phyloP scores from a whole-genome alignment of 2,797 vertebrate genomes.

The Melanotaenia pygmaea region DNA sequence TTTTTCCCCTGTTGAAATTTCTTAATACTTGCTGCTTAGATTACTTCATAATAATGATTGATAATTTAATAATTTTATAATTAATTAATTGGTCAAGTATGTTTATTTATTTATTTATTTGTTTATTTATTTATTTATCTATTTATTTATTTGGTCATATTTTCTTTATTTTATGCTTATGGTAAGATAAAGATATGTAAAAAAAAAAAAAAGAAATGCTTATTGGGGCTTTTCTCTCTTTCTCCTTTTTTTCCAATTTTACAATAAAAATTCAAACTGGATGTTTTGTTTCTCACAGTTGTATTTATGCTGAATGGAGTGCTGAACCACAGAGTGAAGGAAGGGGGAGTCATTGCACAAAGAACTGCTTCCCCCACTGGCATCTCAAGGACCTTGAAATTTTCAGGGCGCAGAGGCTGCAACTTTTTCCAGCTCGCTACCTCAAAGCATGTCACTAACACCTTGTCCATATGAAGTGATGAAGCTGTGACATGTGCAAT shows the following conservation, averaged over 20 bases:
- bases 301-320: slow-evolving; percentile 8
- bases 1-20: slow-evolving; percentile 83
- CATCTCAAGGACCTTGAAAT: slow-evolving; percentile 34
- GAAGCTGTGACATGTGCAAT: slow-evolving; percentile 30
- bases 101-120: slow-evolving; percentile 66
- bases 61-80: slow-evolving; percentile 82
- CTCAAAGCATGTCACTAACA: slow-evolving; percentile 15
- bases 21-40: slow-evolving; percentile 87
- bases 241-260: slow-evolving; percentile 91
- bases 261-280: slow-evolving; percentile 89
- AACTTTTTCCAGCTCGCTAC: slow-evolving; percentile 20
- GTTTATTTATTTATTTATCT: slow-evolving; percentile 54
- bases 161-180: slow-evolving; percentile 78
- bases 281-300: slow-evolving; percentile 60
- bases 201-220: slow-evolving; percentile 81
- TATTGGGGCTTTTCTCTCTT: slow-evolving; percentile 88
- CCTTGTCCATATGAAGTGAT: slow-evolving; percentile 12
- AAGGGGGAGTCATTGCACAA: slow-evolving; percentile 53
- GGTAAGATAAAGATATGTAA: slow-evolving; percentile 85
- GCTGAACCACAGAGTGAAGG: slow-evolving; percentile 14
- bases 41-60: slow-evolving; percentile 81
- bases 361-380: not conserved
- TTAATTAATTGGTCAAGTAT: slow-evolving; percentile 77
- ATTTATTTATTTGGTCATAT: slow-evolving; percentile 68
- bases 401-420: slow-evolving; percentile 27